Conservation (phyloP, 2,797 vertebrate genomes). For the Triplophysa yarkandensis region DNA sequence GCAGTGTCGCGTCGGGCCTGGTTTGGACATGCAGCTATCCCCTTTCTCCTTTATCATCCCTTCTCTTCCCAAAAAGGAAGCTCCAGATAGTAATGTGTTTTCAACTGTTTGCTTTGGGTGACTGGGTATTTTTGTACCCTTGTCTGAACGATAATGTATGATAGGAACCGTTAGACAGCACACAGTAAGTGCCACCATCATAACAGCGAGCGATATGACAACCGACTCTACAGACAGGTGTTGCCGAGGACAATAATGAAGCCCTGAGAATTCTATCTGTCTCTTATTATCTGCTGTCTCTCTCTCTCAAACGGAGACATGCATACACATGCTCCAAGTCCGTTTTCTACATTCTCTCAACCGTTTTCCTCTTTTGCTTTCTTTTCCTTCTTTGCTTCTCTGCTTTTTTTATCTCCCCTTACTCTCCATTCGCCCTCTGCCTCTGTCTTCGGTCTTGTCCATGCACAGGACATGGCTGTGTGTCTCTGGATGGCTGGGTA, state of each 20-base stretch:
- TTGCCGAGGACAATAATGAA: slow-evolving; percentile 46
- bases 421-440: neutral
- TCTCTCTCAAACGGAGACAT: neutral
- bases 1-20: neutral
- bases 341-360: neutral
- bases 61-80: neutral
- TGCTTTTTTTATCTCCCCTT: neutral
- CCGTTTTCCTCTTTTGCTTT: neutral
- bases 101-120: slow-evolving; percentile 37
- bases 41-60: neutral
- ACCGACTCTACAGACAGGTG: slow-evolving; percentile 28
- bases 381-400: too few species aligned
- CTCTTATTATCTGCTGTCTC: neutral
- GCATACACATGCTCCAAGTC: slow-evolving; percentile 13
- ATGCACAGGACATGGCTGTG: slow-evolving; percentile 11
- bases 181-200: slow-evolving; percentile 26
- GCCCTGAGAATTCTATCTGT: slow-evolving; percentile 44
- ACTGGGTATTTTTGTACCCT: slow-evolving; percentile 50
- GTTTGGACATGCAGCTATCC: neutral
- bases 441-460: slow-evolving; percentile 19
- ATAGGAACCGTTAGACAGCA: slow-evolving; percentile 41
- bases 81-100: slow-evolving; percentile 38
- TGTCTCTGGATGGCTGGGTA: slow-evolving; percentile 54
- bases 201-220: slow-evolving; percentile 46
- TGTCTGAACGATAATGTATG: slow-evolving; percentile 58